A percentile compares a stretch with the other conserved stretches of the same genome.
Evolutionary conservation across 1,140 invertebrate species (phyloP).

Genomic region (Zaprionus davidi): DNA sequence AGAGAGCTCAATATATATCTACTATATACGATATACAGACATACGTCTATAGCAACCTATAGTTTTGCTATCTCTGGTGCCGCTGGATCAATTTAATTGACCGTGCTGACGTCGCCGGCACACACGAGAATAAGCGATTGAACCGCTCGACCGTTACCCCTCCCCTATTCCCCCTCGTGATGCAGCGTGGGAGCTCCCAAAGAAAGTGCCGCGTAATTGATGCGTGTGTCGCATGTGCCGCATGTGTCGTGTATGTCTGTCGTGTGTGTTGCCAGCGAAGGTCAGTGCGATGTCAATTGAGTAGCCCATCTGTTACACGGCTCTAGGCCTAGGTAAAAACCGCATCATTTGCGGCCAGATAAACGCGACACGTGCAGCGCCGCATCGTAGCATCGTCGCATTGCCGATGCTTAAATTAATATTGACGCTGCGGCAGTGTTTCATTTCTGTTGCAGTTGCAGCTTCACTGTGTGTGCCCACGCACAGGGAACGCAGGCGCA

Average conservation of each 20-base stretch:
- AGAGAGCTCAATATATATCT: background rate
- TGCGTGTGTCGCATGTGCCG: constrained; percentile 57
- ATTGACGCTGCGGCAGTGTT: constrained; percentile 7
- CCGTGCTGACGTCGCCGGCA: constrained; percentile 59
- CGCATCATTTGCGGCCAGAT: constrained; percentile 12
- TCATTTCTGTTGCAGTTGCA: background rate
- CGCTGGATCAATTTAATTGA: constrained; percentile 74
- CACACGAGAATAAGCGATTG: constrained; percentile 16
- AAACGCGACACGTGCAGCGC: constrained; percentile 22
- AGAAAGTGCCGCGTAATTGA: constrained; percentile 71
- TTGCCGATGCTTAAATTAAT: constrained; percentile 18
- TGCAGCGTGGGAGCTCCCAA: constrained; percentile 36
- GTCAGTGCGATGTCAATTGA: constrained; percentile 52
- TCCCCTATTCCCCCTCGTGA: background rate
- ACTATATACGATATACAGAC: background rate
- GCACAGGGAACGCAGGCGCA: constrained; percentile 18
- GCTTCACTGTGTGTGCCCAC: background rate
- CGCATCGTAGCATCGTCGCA: background rate
- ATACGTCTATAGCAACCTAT: background rate
- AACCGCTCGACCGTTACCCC: background rate
- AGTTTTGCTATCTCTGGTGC: constrained; percentile 38
- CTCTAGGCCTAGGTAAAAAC: constrained; percentile 24
- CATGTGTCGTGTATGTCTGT: constrained; percentile 47
- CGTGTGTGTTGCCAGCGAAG: constrained; percentile 27
- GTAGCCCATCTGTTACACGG: constrained; percentile 27